Percentiles rank a stretch among this genome's conserved stretches.
Conservation (phyloP, 2,113 vertebrate species). For the Tetraodon nigroviridis region DNA sequence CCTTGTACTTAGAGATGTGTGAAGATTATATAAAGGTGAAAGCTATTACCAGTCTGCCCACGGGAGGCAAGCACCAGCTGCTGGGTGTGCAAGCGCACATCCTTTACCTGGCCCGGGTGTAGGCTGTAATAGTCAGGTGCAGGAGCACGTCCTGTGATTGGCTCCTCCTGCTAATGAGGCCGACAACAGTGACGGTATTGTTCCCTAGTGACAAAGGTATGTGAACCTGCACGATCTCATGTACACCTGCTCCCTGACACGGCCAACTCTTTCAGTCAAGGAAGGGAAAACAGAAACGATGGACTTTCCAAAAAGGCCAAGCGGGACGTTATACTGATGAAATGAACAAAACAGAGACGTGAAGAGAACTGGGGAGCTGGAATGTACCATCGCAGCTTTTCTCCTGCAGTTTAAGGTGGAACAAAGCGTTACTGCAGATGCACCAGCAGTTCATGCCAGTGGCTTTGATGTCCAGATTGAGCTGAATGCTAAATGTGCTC, state of each 20-base stretch:
- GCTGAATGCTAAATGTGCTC: not conserved
- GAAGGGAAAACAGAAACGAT: slow-evolving; percentile 30
- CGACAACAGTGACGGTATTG: slow-evolving; percentile 55
- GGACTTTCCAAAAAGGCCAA: slow-evolving; percentile 44
- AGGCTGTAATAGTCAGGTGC: slow-evolving; percentile 57
- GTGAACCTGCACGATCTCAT: slow-evolving; percentile 42
- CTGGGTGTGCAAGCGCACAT: slow-evolving; percentile 23
- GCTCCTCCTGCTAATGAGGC: slow-evolving; percentile 41
- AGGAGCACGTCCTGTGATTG: slow-evolving; percentile 38
- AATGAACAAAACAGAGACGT: slow-evolving; percentile 56
- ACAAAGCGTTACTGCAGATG: slow-evolving; percentile 33
- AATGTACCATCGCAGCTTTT: slow-evolving; percentile 44
- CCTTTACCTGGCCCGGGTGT: slow-evolving; percentile 22
- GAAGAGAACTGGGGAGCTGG: slow-evolving; percentile 29
- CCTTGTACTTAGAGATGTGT: slow-evolving; percentile 25
- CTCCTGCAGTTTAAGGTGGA: slow-evolving; percentile 37
- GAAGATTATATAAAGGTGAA: slow-evolving; percentile 12
- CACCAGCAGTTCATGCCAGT: not conserved
- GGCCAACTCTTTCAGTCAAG: slow-evolving; percentile 49
- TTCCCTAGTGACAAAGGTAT: slow-evolving; percentile 63
- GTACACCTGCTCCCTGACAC: slow-evolving; percentile 61
- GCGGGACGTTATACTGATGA: slow-evolving; percentile 43
- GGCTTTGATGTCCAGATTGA: not conserved
- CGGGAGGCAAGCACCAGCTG: slow-evolving; percentile 24
- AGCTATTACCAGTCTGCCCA: slow-evolving; percentile 24